Evolutionary conservation across 2,113 vertebrate species (phyloP).

Genomic region (Fregata magnificens): DNA sequence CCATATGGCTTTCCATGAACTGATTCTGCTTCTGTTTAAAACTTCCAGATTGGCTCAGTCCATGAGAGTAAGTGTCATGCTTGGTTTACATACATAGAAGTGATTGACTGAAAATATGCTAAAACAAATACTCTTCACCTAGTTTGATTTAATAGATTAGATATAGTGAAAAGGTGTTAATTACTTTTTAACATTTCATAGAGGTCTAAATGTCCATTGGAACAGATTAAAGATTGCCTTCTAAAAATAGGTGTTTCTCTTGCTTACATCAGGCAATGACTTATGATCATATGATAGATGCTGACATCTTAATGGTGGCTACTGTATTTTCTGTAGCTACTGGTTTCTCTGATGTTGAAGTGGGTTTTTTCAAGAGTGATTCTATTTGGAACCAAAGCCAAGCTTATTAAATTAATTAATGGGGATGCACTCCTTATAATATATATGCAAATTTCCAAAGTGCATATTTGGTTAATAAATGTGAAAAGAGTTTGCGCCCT

Average conservation of each 20-base stretch:
- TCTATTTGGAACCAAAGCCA: background rate
- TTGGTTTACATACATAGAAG: background rate
- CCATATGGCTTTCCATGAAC: conserved; percentile 22
- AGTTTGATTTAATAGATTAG: background rate
- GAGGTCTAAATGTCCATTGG: background rate
- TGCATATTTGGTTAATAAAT: background rate
- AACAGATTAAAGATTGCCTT: background rate
- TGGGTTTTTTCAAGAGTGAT: background rate
- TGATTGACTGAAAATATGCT: background rate
- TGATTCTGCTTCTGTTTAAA: conserved; percentile 21
- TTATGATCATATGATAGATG: background rate
- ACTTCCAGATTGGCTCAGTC: conserved; percentile 25
- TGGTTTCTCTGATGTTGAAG: background rate
- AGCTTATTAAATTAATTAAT: background rate
- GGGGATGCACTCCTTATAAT: background rate
- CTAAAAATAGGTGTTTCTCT: background rate
- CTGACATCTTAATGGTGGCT: background rate
- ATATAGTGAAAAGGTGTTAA: background rate
- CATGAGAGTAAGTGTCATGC: background rate
- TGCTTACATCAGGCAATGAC: background rate
- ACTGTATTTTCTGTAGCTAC: background rate
- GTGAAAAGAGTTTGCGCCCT: background rate
- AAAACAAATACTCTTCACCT: background rate
- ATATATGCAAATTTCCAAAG: background rate
- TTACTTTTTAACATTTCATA: background rate